Evolutionary conservation across 2,113 vertebrate genomes (phyloP).

Genomic region (Pao palembangensis): DNA sequence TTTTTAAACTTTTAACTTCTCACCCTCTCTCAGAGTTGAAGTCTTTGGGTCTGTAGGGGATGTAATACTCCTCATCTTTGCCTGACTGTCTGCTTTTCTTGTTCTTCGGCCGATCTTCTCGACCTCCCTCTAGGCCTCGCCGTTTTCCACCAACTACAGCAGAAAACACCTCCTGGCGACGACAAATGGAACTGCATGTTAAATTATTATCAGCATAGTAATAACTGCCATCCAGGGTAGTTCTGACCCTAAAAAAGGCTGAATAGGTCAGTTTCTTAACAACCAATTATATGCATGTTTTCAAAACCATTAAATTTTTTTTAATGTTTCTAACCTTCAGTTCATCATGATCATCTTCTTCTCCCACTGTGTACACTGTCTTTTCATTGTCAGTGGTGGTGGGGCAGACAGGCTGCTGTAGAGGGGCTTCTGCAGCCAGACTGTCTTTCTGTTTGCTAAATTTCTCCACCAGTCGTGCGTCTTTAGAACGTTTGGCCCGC

Average conservation of each 20-base stretch:
- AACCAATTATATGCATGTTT: too few relatives aligned
- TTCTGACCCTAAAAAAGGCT: too few relatives aligned
- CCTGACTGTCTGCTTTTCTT: constrained; percentile 49
- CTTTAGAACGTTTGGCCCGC: constrained; percentile 82
- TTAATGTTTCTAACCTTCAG: constrained; percentile 54
- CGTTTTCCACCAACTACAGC: constrained; percentile 77
- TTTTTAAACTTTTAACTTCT: constrained; percentile 13
- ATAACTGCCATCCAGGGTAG: too few relatives aligned
- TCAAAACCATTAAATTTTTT: too few relatives aligned
- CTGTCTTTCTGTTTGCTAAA: constrained; percentile 75
- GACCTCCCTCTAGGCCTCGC: constrained; percentile 37
- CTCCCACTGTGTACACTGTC: background rate
- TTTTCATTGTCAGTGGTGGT: background rate
- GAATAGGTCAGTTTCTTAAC: too few relatives aligned
- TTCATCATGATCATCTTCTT: constrained; percentile 53
- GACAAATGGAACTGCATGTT: constrained; percentile 11
- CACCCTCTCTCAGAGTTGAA: constrained; percentile 92
- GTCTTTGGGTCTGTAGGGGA: constrained; percentile 92
- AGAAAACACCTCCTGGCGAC: constrained; percentile 80
- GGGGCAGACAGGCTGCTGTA: constrained; percentile 2
- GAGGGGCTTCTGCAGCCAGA: constrained; percentile 39
- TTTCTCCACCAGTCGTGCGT: constrained; percentile 76
- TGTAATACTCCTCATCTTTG: constrained; percentile 81
- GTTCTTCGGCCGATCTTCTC: constrained; percentile 49
- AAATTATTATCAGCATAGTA: too few relatives aligned